Base-by-base conservation (phyloP, 2,797 vertebrate species). In the Rhinatrema bivittatum region DNA sequence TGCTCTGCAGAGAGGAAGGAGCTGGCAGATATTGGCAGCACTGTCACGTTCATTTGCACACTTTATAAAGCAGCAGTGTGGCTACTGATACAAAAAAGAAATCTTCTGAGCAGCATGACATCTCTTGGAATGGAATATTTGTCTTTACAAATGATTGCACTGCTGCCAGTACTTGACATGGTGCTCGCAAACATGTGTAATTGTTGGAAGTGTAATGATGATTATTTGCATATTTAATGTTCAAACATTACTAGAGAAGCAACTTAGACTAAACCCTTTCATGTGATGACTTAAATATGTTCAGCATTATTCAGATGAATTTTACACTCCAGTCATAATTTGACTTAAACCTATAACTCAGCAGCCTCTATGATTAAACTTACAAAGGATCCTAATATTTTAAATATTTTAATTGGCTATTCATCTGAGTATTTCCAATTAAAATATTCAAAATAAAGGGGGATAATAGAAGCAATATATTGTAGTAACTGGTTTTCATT, bases 101-200 rank as follows among this genome's bases (percentile, higher is more conserved):
- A 74, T 88, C 80, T 90, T 87, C 79, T 76, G 72, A 91, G 85
- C 94, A 92, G 91, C 91, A 85, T 91, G 94, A 91, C 85, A 89
- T 93, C 90, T 90, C 85, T 87, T 90, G 91, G 91, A 97, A 93
- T 90, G 91, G 90, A 84, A 82, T 85, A 85, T 72, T 82, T 84
- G 82, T 86, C 83, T 87, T 86, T 76, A 81, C 83, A 81, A 82
- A 86, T 81, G 78, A 86, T 85, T 79, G 79, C 81, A 78, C 79
- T 65, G 74, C 78, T 86, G 83, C 82, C 76, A 82, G 81, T 73
- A 74, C 83, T 85, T 84, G 81, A 81, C 79, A 82, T 66, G 68
- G 74, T 77, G 78, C 79, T 83, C 78, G 65, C 79, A 84, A 85
- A 85, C 81, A 79, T 78, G 80, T 86, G 81, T 86, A 83, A 85